These are phyloP conservation scores for Aegithalos caudatus DNA, from an alignment of 2,113 vertebrate genomes.

Conservation along the genomic window DNA sequence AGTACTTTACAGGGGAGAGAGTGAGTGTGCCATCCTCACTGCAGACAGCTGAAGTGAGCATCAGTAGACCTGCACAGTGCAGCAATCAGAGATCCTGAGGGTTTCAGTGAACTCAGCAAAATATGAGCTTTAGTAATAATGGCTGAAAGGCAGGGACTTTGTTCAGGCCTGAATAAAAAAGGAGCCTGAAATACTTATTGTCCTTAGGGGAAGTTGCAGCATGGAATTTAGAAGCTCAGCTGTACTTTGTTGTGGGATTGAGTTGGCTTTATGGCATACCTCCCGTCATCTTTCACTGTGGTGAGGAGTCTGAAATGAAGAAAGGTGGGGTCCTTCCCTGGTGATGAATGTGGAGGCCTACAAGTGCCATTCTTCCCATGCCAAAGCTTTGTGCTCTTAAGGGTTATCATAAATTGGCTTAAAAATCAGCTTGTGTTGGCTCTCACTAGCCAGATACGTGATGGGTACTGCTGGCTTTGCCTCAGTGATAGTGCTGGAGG, in stretches of 20 bases:
- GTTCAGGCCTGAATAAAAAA: background rate
- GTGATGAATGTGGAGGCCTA: background rate
- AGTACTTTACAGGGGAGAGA: background rate
- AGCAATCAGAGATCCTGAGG: background rate
- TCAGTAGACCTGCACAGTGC: background rate
- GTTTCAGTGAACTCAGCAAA: background rate
- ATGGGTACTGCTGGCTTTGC: background rate
- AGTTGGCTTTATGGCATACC: background rate
- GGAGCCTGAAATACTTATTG: background rate
- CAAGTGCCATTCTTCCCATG: background rate
- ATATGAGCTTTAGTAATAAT: background rate
- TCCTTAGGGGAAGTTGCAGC: background rate
- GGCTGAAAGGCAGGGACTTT: background rate
- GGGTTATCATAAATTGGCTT: background rate
- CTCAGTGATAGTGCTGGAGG: background rate
- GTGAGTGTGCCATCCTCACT: background rate
- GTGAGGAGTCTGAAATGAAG: background rate
- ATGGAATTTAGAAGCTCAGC: background rate
- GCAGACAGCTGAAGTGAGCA: background rate
- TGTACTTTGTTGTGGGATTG: background rate
- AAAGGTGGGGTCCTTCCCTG: background rate
- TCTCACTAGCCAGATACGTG: fast-evolving
- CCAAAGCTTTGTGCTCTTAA: background rate
- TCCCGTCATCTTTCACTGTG: background rate
- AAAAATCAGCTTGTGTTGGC: background rate